Conservation (phyloP, 2,888 invertebrate genomes). For the Dione vanillae region DNA sequence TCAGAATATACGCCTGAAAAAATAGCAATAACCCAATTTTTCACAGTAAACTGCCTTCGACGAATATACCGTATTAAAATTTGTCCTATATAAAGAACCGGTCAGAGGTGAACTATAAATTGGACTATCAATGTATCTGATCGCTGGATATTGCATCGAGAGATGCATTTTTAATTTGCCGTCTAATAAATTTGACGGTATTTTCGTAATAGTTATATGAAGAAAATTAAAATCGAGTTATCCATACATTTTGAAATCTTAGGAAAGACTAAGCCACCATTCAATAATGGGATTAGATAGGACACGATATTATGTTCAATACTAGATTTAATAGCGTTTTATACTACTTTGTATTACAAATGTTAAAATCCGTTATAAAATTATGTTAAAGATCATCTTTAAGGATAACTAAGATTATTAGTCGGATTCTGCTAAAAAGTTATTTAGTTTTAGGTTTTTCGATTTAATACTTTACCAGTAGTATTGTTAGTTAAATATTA, state of each 20-base stretch:
- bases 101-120: conserved; percentile 15
- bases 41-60: not conserved
- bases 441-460: no score
- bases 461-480: no score
- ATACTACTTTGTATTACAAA: no score
- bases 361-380: no score
- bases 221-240: not conserved
- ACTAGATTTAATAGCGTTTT: not conserved
- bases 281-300: not conserved
- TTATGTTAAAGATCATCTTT: no score
- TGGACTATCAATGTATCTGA: conserved; percentile 20
- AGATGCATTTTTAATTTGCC: conserved; percentile 22
- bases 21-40: not conserved
- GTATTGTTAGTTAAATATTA: no score
- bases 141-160: not conserved
- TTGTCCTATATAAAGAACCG: not conserved
- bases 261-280: not conserved
- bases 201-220: not conserved
- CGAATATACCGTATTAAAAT: not conserved
- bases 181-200: conserved; percentile 20
- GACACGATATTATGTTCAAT: not conserved
- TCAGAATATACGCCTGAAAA: not conserved
- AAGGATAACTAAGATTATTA: no score
- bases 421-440: no score
- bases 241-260: not conserved